Percentiles rank a stretch among this genome's conserved stretches.
phyloP scores from a whole-genome alignment of 2,113 vertebrate genomes.

The Dunckerocampus dactyliophorus region DNA sequence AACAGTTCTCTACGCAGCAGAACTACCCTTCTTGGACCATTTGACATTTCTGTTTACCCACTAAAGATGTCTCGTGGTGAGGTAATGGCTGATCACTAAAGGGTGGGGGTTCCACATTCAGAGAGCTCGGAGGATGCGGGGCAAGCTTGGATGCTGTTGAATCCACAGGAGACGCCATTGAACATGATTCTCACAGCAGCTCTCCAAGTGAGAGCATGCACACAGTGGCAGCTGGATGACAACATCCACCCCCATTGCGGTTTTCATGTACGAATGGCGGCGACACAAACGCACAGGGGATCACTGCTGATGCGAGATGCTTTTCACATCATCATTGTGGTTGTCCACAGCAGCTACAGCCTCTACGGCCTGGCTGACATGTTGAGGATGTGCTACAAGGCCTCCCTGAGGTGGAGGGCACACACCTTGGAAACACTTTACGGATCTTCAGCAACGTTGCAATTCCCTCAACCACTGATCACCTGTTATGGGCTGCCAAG shows the following conservation, averaged over 20 bases:
- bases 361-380: slow-evolving; percentile 36
- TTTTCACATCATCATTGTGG: slow-evolving; percentile 40
- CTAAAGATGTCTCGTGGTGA: not conserved
- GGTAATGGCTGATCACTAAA: slow-evolving; percentile 10
- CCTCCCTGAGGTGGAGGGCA: slow-evolving; percentile 38
- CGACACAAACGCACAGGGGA: slow-evolving; percentile 32
- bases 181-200: slow-evolving; percentile 15
- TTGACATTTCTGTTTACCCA: not conserved
- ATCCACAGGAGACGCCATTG: slow-evolving; percentile 12
- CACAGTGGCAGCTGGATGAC: slow-evolving; percentile 34
- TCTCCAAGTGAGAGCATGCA: slow-evolving; percentile 26
- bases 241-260: slow-evolving; percentile 18
- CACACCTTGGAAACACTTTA: slow-evolving; percentile 32
- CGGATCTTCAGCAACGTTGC: slow-evolving; percentile 26
- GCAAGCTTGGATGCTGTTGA: slow-evolving; percentile 8
- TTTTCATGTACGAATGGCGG: slow-evolving; percentile 34
- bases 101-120: not conserved
- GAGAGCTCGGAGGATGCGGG: not conserved
- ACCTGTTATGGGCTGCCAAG: slow-evolving; percentile 17
- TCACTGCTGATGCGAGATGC: slow-evolving; percentile 18
- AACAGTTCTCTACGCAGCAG: not conserved
- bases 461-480: slow-evolving; percentile 28
- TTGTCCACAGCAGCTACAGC: slow-evolving; percentile 12
- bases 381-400: slow-evolving; percentile 39
- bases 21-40: not conserved